Percentiles rank a stretch among this genome's conserved stretches.
Conservation (phyloP, 2,888 invertebrate species). For the Leptinotarsa peninsularis region DNA sequence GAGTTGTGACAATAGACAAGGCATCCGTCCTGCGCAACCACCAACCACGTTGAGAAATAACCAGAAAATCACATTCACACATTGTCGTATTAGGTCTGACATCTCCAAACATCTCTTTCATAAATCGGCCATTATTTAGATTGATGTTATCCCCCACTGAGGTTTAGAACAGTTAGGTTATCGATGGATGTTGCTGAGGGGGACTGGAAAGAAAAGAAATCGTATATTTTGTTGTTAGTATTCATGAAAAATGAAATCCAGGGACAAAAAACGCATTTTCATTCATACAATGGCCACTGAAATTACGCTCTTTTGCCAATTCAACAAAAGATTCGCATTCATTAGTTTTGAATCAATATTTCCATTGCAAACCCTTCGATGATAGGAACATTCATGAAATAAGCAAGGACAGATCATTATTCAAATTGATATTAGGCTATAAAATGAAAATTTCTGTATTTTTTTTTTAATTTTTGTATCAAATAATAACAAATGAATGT, state of each 20-base stretch:
- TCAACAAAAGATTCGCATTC: background rate
- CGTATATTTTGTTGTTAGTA: background rate
- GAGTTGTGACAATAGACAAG: conserved; percentile 44
- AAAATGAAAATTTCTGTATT: no score
- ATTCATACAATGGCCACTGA: background rate
- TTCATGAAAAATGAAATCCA: background rate
- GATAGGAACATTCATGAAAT: no score
- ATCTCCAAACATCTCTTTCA: conserved; percentile 68
- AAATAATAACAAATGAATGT: no score
- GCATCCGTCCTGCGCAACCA: conserved; percentile 47
- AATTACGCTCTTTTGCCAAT: no score
- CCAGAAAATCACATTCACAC: conserved; percentile 68
- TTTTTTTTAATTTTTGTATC: no score
- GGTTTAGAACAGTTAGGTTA: conserved; percentile 64
- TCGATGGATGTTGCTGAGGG: conserved; percentile 17
- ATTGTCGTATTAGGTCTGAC: conserved; percentile 68
- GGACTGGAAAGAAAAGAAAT: background rate
- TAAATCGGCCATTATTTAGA: conserved; percentile 67
- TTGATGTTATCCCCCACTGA: conserved; percentile 67
- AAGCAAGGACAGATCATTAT: no score
- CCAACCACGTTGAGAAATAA: conserved; percentile 64
- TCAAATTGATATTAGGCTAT: no score
- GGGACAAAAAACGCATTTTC: background rate
- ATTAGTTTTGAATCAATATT: no score
- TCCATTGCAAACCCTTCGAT: no score